Conservation (phyloP, 1,140 invertebrate species). For the Conus ventricosus region DNA sequence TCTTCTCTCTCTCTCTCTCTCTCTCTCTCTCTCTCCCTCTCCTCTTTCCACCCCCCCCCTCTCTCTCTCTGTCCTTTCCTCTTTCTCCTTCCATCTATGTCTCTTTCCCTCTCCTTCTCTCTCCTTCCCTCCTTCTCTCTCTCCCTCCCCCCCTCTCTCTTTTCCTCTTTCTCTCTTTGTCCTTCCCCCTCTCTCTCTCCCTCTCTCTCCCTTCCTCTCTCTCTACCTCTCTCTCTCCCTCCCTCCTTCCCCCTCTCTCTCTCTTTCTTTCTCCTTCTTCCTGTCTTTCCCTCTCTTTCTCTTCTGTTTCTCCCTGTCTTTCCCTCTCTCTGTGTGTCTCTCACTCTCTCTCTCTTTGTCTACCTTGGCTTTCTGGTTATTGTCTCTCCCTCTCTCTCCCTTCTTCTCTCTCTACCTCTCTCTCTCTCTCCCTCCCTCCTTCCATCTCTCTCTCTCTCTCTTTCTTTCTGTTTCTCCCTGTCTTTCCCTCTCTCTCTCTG, state of each 20-base stretch:
- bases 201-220: background rate
- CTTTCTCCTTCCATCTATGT: slow-evolving; percentile 70
- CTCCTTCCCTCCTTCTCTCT: slow-evolving; percentile 82
- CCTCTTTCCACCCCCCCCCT: too few relatives aligned
- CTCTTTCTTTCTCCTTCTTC: slow-evolving; percentile 25
- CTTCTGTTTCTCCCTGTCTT: too few relatives aligned
- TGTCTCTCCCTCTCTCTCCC: slow-evolving; percentile 18
- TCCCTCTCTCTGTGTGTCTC: slow-evolving; percentile 81
- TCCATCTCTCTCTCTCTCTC: background rate
- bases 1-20: too few relatives aligned
- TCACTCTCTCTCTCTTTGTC: slow-evolving; percentile 72
- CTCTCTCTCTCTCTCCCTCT: too few relatives aligned
- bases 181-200: background rate
- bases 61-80: background rate
- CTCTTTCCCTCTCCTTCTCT: slow-evolving; percentile 70
- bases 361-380: too few relatives aligned
- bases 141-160: slow-evolving; percentile 55
- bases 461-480: background rate
- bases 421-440: background rate
- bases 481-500: slow-evolving; percentile 20
- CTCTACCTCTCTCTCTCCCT: background rate
- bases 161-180: slow-evolving; percentile 7
- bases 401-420: slow-evolving; percentile 2
- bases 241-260: background rate
- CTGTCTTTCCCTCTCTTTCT: slow-evolving; percentile 7